Base-by-base conservation (phyloP, 2,113 vertebrate genomes). In the Silurus glanis region DNA sequence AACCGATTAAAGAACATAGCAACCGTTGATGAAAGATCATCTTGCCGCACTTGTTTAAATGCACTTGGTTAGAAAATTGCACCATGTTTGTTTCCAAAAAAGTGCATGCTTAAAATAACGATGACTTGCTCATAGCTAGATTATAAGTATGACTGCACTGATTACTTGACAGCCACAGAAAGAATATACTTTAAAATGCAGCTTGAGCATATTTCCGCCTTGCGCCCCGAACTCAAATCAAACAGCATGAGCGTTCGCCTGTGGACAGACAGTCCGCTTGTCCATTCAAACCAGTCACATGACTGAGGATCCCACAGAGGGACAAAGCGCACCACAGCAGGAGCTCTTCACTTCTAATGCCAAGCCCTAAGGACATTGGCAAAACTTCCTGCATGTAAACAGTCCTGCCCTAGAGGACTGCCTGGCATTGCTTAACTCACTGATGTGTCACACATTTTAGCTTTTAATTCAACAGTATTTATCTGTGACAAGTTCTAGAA, bases 211-310 rank as follows among this genome's bases (percentile, higher is more conserved):
- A 59, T 61, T 45, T 83, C 51, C 37, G 0, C 16, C 53, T 64
- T 55, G 49, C 17, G n/a, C 14, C 49, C 67, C 58, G 66, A 19
- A 59, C 58, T 76, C 51, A 83, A 37, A 76, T 78, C 80, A 78
- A 83, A 25, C 80, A 91, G 76, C 91, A 0, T 47, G 53, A 69
- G 59, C 21, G 67, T 87, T 83, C 14, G 69, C 79, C 80, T 16
- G 49, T 64, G 72, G 53, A 80, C 67, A 83, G 23, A 67, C 80
- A 76, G 90, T 94, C 93, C 95, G 95, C 92, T 90, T 90, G 83
- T 89, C 91, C 92, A 95, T 96, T 96, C 94, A 96, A 86, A 82
- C 83, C 87, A 92, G 92, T 96, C 95, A 96, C 95, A 94, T 95
- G 95, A 93, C 92, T 87, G 90, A 90, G n/a, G 79, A 78, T 16